phyloP scores from a whole-genome alignment of 1,140 invertebrate species.

The Eciton burchellii region DNA sequence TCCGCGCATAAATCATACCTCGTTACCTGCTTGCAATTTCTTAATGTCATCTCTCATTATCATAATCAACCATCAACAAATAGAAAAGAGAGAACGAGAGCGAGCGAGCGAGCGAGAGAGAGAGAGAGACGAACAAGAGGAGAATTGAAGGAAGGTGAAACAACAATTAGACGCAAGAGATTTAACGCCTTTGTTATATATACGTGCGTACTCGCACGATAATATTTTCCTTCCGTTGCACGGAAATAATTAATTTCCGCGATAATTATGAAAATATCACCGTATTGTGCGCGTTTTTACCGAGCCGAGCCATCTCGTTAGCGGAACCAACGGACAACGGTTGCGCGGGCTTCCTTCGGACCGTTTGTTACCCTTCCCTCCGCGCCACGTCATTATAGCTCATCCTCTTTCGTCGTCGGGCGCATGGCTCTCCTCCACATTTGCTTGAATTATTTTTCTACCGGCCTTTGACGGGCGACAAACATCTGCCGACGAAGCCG shows the following conservation, averaged over 20 bases:
- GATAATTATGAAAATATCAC: conserved; percentile 28
- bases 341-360: conserved; percentile 3
- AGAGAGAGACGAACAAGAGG: not conserved
- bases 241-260: conserved; percentile 32
- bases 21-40: not conserved
- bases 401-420: not conserved
- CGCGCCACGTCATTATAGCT: not conserved
- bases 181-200: not conserved
- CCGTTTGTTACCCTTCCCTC: conserved; percentile 6
- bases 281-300: conserved; percentile 37
- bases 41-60: conserved; percentile 9
- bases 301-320: conserved; percentile 7
- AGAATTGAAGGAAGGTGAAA: not conserved
- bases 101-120: not conserved
- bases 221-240: not conserved
- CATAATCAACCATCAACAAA: too few species aligned
- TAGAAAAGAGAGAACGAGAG: not conserved
- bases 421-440: conserved; percentile 1
- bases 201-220: too few species aligned
- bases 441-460: conserved; percentile 38
- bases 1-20: conserved; percentile 43
- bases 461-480: conserved; percentile 11
- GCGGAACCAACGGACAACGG: not conserved
- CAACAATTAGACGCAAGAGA: conserved; percentile 19
- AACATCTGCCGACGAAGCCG: conserved; percentile 14